Base-by-base conservation (phyloP, 1,140 invertebrate genomes). In the Ips typographus region DNA sequence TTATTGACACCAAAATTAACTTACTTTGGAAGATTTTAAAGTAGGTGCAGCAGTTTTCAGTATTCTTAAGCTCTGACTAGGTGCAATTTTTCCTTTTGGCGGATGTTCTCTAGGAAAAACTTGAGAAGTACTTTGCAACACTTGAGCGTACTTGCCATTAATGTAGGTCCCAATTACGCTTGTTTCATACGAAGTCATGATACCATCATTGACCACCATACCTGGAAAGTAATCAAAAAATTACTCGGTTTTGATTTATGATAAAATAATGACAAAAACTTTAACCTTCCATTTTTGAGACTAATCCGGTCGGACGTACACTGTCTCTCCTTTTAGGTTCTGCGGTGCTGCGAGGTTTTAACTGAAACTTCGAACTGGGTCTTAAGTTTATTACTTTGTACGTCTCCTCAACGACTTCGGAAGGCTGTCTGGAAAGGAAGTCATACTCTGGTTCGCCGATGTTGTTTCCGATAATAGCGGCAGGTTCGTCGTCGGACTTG, bases 161-260 rank as follows among this genome's bases (percentile, higher is more conserved):
- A 94, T 92, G 75, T 90, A 92, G 3, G 93, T 94, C 2, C 93
- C 93, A 74, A 94, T 91, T 7, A 94, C 92, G 76, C 89, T 93
- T 0, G 92, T 94, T 82, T 94, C 91, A 75, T 93, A 91, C 4
- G 94, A 88, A 1, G 92, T 94, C 1, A 92, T 94, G 1, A 90
- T 76, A 1, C 92, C 93, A 77, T 94, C 89, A 75, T 91, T 90
- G 2, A 94, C 88, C 42, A 94, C 87, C 2, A 65, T 71, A 6
- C 69, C 68, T 70, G 22, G 36, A 42, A 55, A 4, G 2, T 6
- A 22, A 6, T 22, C 1, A 1, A 22, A 59, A 40, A 59, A 40
- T 59, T 40, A 41, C 44, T 5, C 5, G 4, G 52, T 55, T 55
- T 5, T 5, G 5, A 55, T 55, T 22, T 55, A 36, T 22, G 4